phyloP scores from a whole-genome alignment of 1,140 invertebrate species.

The Zaprionus capensis region DNA sequence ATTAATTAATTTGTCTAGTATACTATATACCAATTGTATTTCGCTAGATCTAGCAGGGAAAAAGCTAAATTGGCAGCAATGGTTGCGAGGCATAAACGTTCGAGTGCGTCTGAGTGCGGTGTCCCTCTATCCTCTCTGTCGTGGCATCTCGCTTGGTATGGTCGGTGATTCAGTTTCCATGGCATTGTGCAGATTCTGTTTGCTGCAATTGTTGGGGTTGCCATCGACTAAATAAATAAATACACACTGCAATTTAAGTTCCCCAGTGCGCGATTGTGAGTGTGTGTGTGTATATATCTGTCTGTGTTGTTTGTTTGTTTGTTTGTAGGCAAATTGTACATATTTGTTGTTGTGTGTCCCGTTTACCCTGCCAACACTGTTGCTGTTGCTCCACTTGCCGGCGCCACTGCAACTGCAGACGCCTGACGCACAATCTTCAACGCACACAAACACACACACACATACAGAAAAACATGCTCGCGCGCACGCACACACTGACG shows the following conservation, averaged over 20 bases:
- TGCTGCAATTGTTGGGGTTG: constrained; percentile 58
- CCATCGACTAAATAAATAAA: constrained; percentile 77
- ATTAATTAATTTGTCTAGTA: too few relatives aligned
- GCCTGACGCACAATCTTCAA: constrained; percentile 45
- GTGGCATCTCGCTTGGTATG: constrained; percentile 6
- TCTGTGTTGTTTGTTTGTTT: constrained; percentile 36
- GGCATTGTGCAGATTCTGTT: constrained; percentile 65
- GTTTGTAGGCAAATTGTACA: constrained; percentile 38
- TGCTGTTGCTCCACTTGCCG: constrained; percentile 40
- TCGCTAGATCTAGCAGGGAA: not conserved
- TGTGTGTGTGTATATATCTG: constrained; percentile 4
- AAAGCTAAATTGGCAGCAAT: not conserved
- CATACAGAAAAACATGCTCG: not conserved
- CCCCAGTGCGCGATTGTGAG: too few relatives aligned
- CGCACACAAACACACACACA: constrained; percentile 19
- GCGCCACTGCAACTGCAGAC: constrained; percentile 62
- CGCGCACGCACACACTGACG: not conserved
- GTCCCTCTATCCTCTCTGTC: not conserved
- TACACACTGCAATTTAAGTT: constrained; percentile 66
- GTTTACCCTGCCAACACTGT: constrained; percentile 37
- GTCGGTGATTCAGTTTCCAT: constrained; percentile 20
- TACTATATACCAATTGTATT: too few relatives aligned
- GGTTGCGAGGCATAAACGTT: not conserved
- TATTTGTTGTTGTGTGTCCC: constrained; percentile 51
- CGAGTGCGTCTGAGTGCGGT: constrained; percentile 63